A percentile compares a stretch with the other conserved stretches of the same genome.
These are phyloP conservation scores for Argentina silus DNA, from an alignment of 2,797 vertebrate genomes.

Conservation along the genomic window DNA sequence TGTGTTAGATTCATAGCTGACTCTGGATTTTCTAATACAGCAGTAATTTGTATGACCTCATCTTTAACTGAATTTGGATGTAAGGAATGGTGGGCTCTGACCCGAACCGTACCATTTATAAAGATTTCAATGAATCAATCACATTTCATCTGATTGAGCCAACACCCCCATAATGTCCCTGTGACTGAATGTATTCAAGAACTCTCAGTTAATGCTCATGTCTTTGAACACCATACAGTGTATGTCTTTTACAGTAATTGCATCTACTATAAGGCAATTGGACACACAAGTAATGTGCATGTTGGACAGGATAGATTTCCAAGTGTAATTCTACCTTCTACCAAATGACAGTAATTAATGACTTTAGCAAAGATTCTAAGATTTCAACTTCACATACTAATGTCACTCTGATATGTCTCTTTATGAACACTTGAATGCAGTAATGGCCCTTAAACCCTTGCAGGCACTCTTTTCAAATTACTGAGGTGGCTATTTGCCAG, in stretches of 20 bases:
- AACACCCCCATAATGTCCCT: not conserved
- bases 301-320: not conserved
- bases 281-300: not conserved
- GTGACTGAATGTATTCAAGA: not conserved
- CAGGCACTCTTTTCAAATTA: conserved; percentile 45
- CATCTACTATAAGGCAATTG: not conserved
- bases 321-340: no score
- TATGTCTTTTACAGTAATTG: not conserved
- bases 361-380: not conserved
- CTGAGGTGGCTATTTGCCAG: conserved; percentile 54
- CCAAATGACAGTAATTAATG: no score
- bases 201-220: not conserved
- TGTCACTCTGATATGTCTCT: conserved; percentile 9
- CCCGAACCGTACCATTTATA: no score
- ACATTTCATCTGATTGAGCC: not conserved
- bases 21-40: no score
- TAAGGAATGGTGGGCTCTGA: no score
- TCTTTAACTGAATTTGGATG: no score
- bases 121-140: no score
- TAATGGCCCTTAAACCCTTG: conserved; percentile 21
- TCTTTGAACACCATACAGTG: not conserved
- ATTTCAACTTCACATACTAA: not conserved
- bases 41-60: no score
- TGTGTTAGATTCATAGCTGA: no score
- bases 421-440: conserved; percentile 24